Base-by-base conservation (phyloP, 2,888 invertebrate genomes). In the Carcina quercana region DNA sequence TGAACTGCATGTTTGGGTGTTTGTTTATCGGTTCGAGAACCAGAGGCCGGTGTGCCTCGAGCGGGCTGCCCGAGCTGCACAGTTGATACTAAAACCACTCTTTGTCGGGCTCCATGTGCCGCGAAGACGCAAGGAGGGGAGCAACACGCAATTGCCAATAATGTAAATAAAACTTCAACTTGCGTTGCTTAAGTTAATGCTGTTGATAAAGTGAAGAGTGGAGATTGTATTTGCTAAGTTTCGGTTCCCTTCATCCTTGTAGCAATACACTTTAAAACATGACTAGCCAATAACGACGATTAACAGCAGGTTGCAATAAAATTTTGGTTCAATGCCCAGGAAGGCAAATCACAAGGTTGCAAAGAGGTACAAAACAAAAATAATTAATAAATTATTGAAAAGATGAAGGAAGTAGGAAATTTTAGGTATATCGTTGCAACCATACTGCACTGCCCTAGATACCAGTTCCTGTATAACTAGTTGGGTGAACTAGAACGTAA, bases 141-240 rank as follows among this genome's bases (percentile, higher is more conserved):
- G 62, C 37, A 37, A 42, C 61, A 64, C 72, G 79, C 79, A 82
- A 79, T 78, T 72, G 67, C 69, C 58, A 65, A 61, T 66, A 70
- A 70, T 69, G 75, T 70, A 75, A 80, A 79, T 73, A 79, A 66
- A 66, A 62, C 53, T 65, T 70, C 24, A 30, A 15, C 30, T 30
- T 45, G 53, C 41, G 48, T 68, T 64, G 61, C 59, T 46, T 50
- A 63, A 63, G 58, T 52, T 59, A 62, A 55, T 57, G 63, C 63
- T 66, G 59, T 62, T 59, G 49, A 53, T 50, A 48, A 43, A 30
- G 33, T 25, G 40, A 44, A 42, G 42, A 46, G 35, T n/a, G n/a
- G n/a, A n/a, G n/a, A n/a, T n/a, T n/a, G n/a, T n/a, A n/a, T n/a
- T n/a, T n/a, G n/a, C n/a, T n/a, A n/a, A n/a, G n/a, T n/a, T n/a